Evolutionary conservation across 2,888 invertebrate genomes (phyloP).

Genomic region (Trichopoda pennipes): DNA sequence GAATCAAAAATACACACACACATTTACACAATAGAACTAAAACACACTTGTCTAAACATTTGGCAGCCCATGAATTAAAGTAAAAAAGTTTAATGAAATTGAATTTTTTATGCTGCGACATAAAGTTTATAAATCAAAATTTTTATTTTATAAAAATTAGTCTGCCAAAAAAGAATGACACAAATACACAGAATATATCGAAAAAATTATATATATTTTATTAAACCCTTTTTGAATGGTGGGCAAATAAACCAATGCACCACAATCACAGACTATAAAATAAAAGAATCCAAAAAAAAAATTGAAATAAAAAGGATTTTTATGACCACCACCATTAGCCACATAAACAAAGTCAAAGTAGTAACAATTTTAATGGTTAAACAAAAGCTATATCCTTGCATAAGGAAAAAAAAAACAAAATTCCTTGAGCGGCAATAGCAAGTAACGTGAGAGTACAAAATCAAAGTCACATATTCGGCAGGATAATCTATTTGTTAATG

Average conservation of each 20-base stretch:
- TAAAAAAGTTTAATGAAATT: slow-evolving; percentile 50
- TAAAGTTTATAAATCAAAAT: slow-evolving; percentile 67
- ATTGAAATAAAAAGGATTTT: slow-evolving; percentile 51
- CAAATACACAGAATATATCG: not conserved
- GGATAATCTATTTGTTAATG: slow-evolving; percentile 6
- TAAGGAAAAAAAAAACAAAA: slow-evolving; percentile 2
- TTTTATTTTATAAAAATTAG: slow-evolving; percentile 65
- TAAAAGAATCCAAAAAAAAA: not conserved
- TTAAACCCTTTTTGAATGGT: slow-evolving; percentile 57
- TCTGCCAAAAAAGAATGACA: slow-evolving; percentile 23
- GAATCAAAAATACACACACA: slow-evolving; percentile 18
- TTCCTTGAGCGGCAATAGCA: slow-evolving; percentile 31
- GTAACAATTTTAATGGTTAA: slow-evolving; percentile 28
- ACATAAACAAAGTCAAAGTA: slow-evolving; percentile 41
- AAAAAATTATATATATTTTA: not conserved
- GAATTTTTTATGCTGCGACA: slow-evolving; percentile 39
- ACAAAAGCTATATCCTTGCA: not conserved
- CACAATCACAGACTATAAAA: slow-evolving; percentile 46
- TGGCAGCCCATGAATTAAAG: slow-evolving; percentile 35
- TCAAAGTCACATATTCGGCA: slow-evolving; percentile 16
- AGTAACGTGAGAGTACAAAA: slow-evolving; percentile 9
- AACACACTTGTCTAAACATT: slow-evolving; percentile 65
- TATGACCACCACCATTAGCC: slow-evolving; percentile 50
- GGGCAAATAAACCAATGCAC: slow-evolving; percentile 35
- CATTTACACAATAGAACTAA: slow-evolving; percentile 1